These are phyloP conservation scores for Ardeotis arabs DNA, from an alignment of 2,113 vertebrate genomes.

Conservation along the genomic window DNA sequence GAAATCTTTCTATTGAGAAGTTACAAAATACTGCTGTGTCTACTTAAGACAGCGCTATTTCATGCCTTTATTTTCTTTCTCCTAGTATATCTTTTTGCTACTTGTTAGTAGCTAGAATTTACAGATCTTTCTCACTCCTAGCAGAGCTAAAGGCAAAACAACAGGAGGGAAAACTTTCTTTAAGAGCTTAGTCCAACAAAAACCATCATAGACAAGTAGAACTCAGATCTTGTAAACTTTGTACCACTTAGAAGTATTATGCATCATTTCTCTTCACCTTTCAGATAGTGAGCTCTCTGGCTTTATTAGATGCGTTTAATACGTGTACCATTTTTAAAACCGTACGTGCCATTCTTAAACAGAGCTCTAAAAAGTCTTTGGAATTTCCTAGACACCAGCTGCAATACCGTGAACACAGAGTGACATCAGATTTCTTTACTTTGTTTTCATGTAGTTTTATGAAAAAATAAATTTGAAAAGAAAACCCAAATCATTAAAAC, in stretches of 20 bases:
- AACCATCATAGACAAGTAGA: neutral
- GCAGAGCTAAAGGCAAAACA: neutral
- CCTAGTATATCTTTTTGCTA: neutral
- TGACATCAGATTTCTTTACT: neutral
- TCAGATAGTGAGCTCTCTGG: neutral
- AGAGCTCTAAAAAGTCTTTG: neutral
- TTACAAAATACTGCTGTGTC: neutral
- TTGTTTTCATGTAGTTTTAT: neutral
- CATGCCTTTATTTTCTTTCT: neutral
- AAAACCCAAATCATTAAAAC: neutral
- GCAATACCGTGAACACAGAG: neutral
- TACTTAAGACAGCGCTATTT: neutral
- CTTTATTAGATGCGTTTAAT: neutral
- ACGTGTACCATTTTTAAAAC: neutral
- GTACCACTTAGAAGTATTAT: neutral
- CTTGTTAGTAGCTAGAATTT: neutral
- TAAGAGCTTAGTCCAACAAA: neutral
- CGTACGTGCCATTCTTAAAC: neutral
- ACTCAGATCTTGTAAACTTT: neutral
- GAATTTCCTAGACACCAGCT: neutral
- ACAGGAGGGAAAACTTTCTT: neutral
- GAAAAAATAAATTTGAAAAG: neutral
- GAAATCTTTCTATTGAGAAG: neutral
- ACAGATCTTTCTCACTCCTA: neutral
- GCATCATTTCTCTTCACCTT: neutral